phyloP scores from a whole-genome alignment of 1,140 invertebrate genomes.

The Apocrypta bakeri region DNA sequence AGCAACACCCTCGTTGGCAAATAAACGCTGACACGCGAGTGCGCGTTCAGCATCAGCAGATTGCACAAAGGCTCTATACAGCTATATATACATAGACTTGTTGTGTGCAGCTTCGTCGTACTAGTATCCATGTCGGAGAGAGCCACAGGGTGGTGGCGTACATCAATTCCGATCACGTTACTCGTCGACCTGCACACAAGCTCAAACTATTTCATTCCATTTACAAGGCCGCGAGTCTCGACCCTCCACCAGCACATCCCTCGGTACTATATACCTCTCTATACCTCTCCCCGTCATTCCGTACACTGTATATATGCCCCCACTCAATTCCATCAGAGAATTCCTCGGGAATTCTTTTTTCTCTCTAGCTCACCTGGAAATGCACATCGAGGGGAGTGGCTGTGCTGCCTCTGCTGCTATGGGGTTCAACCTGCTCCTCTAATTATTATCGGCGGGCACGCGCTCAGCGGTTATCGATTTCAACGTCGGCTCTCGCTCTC shows the following conservation, averaged over 20 bases:
- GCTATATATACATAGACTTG: too few relatives aligned
- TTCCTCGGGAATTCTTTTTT: conserved; percentile 23
- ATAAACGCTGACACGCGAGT: not conserved
- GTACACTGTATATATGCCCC: not conserved
- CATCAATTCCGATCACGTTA: conserved; percentile 17
- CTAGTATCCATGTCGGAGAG: too few relatives aligned
- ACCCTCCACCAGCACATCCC: not conserved
- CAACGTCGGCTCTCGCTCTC: not conserved
- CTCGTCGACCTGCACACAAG: not conserved
- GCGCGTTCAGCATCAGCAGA: too few relatives aligned
- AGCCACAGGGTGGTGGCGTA: not conserved
- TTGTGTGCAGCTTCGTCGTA: too few relatives aligned
- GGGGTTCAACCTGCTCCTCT: not conserved
- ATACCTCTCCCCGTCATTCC: not conserved
- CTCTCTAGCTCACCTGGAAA: not conserved
- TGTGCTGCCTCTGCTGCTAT: not conserved
- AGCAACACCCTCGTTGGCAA: not conserved
- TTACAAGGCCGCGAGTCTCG: conserved; percentile 45
- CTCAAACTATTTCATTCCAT: conserved; percentile 45
- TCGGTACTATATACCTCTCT: not conserved
- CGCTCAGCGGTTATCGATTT: conserved; percentile 12
- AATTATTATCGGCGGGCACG: not conserved
- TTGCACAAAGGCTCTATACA: too few relatives aligned
- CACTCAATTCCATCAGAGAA: not conserved
- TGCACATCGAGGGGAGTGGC: not conserved